Percentiles rank a stretch among this genome's conserved stretches.
phyloP scores from a whole-genome alignment of 2,797 vertebrate genomes.

The Acipenser oxyrinchus region DNA sequence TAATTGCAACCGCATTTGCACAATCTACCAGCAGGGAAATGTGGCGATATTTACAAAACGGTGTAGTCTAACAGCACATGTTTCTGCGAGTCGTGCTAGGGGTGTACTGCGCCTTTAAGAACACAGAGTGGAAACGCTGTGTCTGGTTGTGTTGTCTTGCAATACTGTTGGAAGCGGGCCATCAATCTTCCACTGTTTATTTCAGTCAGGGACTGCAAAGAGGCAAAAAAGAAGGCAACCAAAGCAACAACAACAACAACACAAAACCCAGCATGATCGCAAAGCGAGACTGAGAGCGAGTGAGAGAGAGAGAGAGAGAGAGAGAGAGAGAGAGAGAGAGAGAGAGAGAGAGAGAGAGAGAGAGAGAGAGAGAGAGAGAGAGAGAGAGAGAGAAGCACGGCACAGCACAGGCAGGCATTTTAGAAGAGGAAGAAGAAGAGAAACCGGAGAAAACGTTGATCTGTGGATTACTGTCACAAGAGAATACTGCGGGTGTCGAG shows the following conservation, averaged over 20 bases:
- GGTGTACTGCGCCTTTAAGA: constrained; percentile 29
- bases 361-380: constrained; percentile 32
- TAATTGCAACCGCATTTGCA: too few relatives aligned
- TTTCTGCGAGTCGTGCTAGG: too few relatives aligned
- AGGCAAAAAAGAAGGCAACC: background rate
- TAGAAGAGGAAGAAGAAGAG: constrained; percentile 23
- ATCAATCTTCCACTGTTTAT: constrained; percentile 2
- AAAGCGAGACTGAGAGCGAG: background rate
- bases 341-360: constrained; percentile 11
- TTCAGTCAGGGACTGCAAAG: background rate
- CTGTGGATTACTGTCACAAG: constrained; percentile 23
- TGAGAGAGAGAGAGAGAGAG: constrained; percentile 9
- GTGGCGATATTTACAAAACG: background rate
- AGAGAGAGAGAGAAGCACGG: constrained; percentile 26
- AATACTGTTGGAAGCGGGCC: background rate
- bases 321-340: background rate
- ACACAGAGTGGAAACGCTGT: constrained; percentile 4
- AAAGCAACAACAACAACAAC: background rate
- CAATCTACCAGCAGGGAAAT: background rate
- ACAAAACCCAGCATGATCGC: too few relatives aligned
- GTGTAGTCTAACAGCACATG: too few relatives aligned
- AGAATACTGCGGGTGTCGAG: background rate
- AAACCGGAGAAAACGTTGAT: constrained; percentile 12
- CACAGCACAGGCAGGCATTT: constrained; percentile 22
- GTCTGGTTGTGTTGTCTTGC: background rate